Evolutionary conservation across 2,113 vertebrate species (phyloP), one percentile per base, ranked within the genome.

Genomic region (Mormoops blainvillei): DNA sequence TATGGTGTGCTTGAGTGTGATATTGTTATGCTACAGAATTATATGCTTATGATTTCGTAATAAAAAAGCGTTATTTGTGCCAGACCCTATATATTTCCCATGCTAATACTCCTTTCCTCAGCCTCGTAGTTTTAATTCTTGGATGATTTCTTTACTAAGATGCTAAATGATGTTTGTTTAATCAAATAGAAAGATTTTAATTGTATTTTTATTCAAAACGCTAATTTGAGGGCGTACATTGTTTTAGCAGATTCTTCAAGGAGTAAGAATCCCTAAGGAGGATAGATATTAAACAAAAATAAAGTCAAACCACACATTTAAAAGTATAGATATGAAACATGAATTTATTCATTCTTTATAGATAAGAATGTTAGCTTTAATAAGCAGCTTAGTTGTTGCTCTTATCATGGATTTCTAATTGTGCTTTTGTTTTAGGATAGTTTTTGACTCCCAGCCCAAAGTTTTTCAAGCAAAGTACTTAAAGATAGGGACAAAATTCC

Each of bases 181-280:
- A 14, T 58, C 70, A 95, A 89, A 89, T 61, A 84, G 24, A 71
- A 63, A 87, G 74, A 87, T 81, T 85, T 92, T 94, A 31, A 43
- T 52, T 43, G 9, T 43, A 68, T 83, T 58, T 96, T 94, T 82
- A 38, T 48, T 92, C 28, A 26, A 89, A 94, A 97, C 26, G 12
- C 7, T 81, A 80, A 82, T 86, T 88, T 1, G 33, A 89, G 22
- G 8, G 7, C 90, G 9, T 84, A 36, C 28, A n/a, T 76, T 48
- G 52, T 84, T 45, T 73, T 67, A 87, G 43, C 26, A 70, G 16
- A 78, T 36, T 65, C 48, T 90, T 96, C 12, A 80, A n/a, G 5
- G 33, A 89, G 26, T 73, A 86, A 74, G 67, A 81, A 54, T 58
- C 16, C 26, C 20, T 74, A 56, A 76, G 31, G 31, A 95, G 26